These are phyloP conservation scores for Sarcophaga caerulescens DNA, from an alignment of 2,888 invertebrate species.

Conservation along the genomic window DNA sequence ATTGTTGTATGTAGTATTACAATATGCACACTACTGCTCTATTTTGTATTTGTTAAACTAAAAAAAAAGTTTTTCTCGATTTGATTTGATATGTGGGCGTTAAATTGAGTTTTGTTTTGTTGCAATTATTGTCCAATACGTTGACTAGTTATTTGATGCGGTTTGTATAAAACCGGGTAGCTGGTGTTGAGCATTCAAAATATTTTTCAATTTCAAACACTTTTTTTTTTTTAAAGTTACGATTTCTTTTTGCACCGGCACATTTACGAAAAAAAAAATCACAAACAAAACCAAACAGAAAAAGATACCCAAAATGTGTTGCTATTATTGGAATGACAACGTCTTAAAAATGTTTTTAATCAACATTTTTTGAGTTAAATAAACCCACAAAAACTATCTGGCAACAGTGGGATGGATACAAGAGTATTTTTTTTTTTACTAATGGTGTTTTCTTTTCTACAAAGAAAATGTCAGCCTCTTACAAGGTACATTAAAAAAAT, in stretches of 20 bases:
- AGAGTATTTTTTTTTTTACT: background rate
- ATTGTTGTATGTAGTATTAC: background rate
- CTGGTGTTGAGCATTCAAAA: background rate
- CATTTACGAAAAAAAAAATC: background rate
- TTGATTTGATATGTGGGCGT: constrained; percentile 57
- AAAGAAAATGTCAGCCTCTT: too few species aligned
- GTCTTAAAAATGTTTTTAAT: constrained; percentile 50
- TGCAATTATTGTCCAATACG: constrained; percentile 40
- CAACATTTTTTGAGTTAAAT: constrained; percentile 26
- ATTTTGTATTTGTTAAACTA: constrained; percentile 37
- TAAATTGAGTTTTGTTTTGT: constrained; percentile 11
- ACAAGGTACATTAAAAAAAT: too few species aligned
- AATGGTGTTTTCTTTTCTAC: too few species aligned
- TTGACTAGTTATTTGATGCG: constrained; percentile 3
- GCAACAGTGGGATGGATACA: constrained; percentile 31
- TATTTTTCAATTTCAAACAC: constrained; percentile 57
- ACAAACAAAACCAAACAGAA: background rate
- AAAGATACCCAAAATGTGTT: background rate
- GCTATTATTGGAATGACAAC: constrained; percentile 44
- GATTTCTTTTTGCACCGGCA: constrained; percentile 37
- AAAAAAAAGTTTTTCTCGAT: constrained; percentile 30
- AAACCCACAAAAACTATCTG: constrained; percentile 10
- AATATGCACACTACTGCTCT: constrained; percentile 52
- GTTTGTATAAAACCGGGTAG: constrained; percentile 6
- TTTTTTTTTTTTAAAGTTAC: constrained; percentile 48